Evolutionary conservation across 1,140 invertebrate species (phyloP).

Genomic region (Whitmania pigra): DNA sequence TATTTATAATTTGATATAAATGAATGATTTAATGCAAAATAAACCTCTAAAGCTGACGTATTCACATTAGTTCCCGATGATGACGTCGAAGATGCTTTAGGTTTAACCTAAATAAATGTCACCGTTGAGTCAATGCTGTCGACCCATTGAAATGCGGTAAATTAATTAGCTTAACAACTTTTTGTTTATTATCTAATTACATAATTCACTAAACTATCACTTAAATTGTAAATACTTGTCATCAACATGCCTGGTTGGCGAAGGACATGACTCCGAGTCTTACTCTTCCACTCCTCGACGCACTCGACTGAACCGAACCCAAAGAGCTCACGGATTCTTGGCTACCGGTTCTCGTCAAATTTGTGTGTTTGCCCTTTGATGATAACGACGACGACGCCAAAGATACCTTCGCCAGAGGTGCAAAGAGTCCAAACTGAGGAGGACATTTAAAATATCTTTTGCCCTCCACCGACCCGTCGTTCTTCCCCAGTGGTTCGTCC

Average conservation of each 20-base stretch:
- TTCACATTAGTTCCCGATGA: no score
- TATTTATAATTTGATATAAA: no score
- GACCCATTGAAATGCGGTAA: no score
- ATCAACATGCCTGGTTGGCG: constrained; percentile 39
- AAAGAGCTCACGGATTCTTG: constrained; percentile 69
- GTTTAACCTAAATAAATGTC: no score
- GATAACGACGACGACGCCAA: background rate
- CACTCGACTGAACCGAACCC: constrained; percentile 58
- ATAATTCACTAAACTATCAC: no score
- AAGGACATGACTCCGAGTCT: constrained; percentile 60
- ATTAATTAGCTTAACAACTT: no score
- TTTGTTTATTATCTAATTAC: no score
- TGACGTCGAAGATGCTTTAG: no score
- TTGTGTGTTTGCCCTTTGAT: constrained; percentile 23
- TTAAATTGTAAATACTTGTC: no score
- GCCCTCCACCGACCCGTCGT: constrained; percentile 53
- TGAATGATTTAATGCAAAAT: no score
- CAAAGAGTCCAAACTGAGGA: constrained; percentile 79
- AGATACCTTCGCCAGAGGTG: constrained; percentile 55
- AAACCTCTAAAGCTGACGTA: no score
- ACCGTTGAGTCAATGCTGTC: no score
- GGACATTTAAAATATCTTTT: constrained; percentile 77
- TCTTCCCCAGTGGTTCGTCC: constrained; percentile 43
- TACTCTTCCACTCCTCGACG: constrained; percentile 55
- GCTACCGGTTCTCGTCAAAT: constrained; percentile 42